A percentile compares a stretch with the other conserved stretches of the same genome.
Evolutionary conservation across 2,113 vertebrate species (phyloP).

Genomic region (Balaeniceps rex): DNA sequence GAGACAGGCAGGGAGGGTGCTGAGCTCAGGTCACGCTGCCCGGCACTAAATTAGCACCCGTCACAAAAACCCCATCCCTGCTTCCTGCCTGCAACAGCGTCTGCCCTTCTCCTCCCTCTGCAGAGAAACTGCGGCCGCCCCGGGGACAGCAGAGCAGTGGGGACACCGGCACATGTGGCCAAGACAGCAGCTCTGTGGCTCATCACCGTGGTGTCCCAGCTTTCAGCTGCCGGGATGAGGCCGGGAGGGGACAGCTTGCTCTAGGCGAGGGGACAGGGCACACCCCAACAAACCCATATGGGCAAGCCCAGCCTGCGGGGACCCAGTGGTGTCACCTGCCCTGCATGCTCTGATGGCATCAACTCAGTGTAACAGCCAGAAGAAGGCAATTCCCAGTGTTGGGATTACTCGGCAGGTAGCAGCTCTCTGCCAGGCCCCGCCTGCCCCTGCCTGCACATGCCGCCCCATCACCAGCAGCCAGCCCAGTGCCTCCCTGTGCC

Average conservation of each 20-base stretch:
- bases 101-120: not conserved
- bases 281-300: rapidly evolving
- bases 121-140: rapidly evolving
- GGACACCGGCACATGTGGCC: not conserved
- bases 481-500: not conserved
- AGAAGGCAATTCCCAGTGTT: not conserved
- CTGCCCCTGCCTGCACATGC: not conserved
- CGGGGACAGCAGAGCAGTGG: not conserved
- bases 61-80: not conserved
- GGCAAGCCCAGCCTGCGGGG: not conserved
- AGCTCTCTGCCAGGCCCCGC: not conserved
- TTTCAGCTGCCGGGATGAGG: not conserved
- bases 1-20: not conserved
- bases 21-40: not conserved
- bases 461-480: not conserved
- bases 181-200: not conserved
- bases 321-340: not conserved
- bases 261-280: rapidly evolving
- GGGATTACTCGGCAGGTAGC: not conserved
- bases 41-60: not conserved
- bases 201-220: not conserved
- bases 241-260: not conserved
- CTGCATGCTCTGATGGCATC: rapidly evolving
- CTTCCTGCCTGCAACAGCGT: not conserved
- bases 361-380: rapidly evolving